Conservation (phyloP, 2,888 invertebrate genomes). For the Biston stratarius region DNA sequence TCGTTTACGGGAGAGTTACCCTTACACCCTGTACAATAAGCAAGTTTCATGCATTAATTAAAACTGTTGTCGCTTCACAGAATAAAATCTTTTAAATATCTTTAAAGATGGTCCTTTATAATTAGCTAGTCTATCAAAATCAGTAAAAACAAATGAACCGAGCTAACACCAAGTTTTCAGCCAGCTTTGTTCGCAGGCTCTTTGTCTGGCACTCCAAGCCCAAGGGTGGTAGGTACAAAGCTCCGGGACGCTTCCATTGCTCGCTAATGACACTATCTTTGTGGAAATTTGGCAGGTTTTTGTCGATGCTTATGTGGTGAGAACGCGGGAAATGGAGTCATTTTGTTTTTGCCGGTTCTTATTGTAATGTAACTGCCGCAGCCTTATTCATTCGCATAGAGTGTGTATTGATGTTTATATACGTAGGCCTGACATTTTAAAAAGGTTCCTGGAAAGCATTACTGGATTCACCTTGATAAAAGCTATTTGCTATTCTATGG, state of each 20-base stretch:
- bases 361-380: constrained; percentile 23
- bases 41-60: no score
- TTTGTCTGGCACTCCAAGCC: constrained; percentile 36
- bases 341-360: constrained; percentile 41
- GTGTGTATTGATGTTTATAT: not conserved
- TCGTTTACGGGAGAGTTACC: no score
- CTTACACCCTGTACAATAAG: no score
- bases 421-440: not conserved
- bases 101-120: constrained; percentile 22
- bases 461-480: no score
- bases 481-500: no score
- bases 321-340: constrained; percentile 38
- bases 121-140: constrained; percentile 41
- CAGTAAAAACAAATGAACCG: constrained; percentile 45
- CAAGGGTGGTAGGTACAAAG: constrained; percentile 32
- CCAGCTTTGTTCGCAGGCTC: constrained; percentile 37
- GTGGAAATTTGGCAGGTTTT: constrained; percentile 55
- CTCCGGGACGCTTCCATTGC: constrained; percentile 49
- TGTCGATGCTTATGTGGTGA: constrained; percentile 42
- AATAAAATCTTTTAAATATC: constrained; percentile 12
- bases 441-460: not conserved
- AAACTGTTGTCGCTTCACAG: not conserved
- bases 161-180: constrained; percentile 41
- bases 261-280: constrained; percentile 64
- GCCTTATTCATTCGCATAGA: constrained; percentile 17